Evolutionary conservation across 2,888 invertebrate genomes (phyloP).

Genomic region (Hirtodrosophila confusa): DNA sequence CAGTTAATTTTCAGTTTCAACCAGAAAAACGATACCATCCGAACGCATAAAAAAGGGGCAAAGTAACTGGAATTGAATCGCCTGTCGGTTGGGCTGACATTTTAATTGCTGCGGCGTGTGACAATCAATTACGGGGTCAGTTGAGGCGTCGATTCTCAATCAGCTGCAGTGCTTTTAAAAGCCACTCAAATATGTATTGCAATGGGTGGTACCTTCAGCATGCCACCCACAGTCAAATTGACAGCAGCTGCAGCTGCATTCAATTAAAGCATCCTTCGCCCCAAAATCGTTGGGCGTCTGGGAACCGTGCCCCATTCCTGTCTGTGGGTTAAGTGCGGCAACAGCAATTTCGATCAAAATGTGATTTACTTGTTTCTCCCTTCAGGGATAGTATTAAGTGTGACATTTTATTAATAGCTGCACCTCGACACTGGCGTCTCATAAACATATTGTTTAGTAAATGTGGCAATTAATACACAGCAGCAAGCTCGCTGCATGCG

Average conservation of each 20-base stretch:
- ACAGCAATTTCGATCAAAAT: conserved; percentile 53
- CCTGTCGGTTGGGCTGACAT: conserved; percentile 53
- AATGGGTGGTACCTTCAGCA: conserved; percentile 12
- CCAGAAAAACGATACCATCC: conserved; percentile 19
- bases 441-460: too few species aligned
- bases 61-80: conserved; percentile 35
- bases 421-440: too few species aligned
- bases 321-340: conserved; percentile 35
- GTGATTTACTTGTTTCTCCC: conserved; percentile 35
- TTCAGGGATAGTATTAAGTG: background rate
- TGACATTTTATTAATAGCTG: background rate
- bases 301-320: background rate
- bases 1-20: conserved; percentile 67
- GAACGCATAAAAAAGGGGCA: conserved; percentile 23
- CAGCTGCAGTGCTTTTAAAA: conserved; percentile 63
- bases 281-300: conserved; percentile 1
- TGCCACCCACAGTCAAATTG: conserved; percentile 41
- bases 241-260: conserved; percentile 70
- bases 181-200: conserved; percentile 68
- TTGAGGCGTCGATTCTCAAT: conserved; percentile 36
- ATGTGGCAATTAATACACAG: too few species aligned
- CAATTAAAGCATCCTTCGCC: conserved; percentile 49
- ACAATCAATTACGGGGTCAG: conserved; percentile 73
- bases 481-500: too few species aligned
- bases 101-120: conserved; percentile 72